These are phyloP conservation scores for Pristis pectinata DNA, from an alignment of 2,797 vertebrate species.

Conservation along the genomic window DNA sequence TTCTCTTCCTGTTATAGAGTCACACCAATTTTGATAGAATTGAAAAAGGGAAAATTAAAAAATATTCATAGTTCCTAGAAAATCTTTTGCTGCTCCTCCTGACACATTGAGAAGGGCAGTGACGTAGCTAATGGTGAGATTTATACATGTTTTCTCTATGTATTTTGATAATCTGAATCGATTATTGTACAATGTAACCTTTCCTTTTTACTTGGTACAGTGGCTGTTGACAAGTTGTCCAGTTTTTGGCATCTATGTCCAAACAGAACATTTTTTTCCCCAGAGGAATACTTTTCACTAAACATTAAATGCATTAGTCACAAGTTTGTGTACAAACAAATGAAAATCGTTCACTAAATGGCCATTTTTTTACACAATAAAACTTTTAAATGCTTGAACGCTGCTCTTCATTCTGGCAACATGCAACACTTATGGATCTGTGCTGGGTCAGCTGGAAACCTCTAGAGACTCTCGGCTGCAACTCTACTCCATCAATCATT, in stretches of 20 bases:
- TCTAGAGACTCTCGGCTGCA: neutral
- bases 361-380: slow-evolving; percentile 97
- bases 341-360: slow-evolving; percentile 79
- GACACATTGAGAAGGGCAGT: slow-evolving; percentile 38
- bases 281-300: slow-evolving; percentile 65
- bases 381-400: slow-evolving; percentile 46
- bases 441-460: neutral
- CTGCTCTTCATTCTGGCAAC: neutral
- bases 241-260: neutral
- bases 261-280: neutral
- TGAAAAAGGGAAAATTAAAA: slow-evolving; percentile 53
- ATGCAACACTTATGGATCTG: neutral
- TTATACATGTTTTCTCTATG: slow-evolving; percentile 76
- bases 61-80: slow-evolving; percentile 72
- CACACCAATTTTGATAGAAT: slow-evolving; percentile 59
- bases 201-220: slow-evolving; percentile 82
- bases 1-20: slow-evolving; percentile 68
- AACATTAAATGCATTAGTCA: slow-evolving; percentile 90
- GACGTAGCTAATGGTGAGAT: slow-evolving; percentile 71
- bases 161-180: slow-evolving; percentile 72
- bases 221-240: slow-evolving; percentile 47
- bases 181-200: slow-evolving; percentile 89
- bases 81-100: slow-evolving; percentile 39
- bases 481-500: neutral
- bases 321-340: slow-evolving; percentile 76